Percentiles rank a stretch among this genome's conserved stretches.
phyloP scores from a whole-genome alignment of 1,140 invertebrate species.

The Drosophila nasuta region DNA sequence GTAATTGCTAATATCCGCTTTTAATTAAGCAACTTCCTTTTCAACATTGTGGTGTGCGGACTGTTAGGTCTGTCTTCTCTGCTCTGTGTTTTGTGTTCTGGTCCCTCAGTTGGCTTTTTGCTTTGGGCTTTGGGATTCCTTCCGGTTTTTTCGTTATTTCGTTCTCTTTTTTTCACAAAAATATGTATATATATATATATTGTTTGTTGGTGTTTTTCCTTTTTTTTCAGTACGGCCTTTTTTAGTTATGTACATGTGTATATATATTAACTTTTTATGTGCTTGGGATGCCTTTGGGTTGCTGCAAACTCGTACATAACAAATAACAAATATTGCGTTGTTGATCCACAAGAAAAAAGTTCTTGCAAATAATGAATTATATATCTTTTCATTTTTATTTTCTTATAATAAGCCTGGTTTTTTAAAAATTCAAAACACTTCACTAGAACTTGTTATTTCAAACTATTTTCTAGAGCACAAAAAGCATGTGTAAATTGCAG shows the following conservation, averaged over 20 bases:
- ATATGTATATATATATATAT: constrained; percentile 2
- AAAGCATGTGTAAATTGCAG: neutral
- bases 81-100: constrained; percentile 1
- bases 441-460: neutral
- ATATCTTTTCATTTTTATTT: neutral
- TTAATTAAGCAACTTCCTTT: constrained; percentile 83
- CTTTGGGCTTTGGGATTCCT: constrained; percentile 42
- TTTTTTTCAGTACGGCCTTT: constrained; percentile 8
- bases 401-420: neutral
- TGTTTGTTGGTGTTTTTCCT: constrained; percentile 8
- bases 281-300: neutral
- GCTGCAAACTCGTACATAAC: constrained; percentile 48
- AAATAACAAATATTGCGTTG: constrained; percentile 41
- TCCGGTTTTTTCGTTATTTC: constrained; percentile 10
- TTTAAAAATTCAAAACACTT: neutral
- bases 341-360: constrained; percentile 55
- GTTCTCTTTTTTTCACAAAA: neutral
- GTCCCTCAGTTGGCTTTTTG: constrained; percentile 29
- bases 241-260: constrained; percentile 21
- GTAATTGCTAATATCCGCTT: constrained; percentile 83
- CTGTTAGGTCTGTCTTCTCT: constrained; percentile 28
- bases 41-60: constrained; percentile 66
- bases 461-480: neutral
- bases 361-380: constrained; percentile 16
- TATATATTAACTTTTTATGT: constrained; percentile 19